These are phyloP conservation scores for Bombus consobrinus DNA, from an alignment of 1,140 invertebrate genomes.

Conservation along the genomic window DNA sequence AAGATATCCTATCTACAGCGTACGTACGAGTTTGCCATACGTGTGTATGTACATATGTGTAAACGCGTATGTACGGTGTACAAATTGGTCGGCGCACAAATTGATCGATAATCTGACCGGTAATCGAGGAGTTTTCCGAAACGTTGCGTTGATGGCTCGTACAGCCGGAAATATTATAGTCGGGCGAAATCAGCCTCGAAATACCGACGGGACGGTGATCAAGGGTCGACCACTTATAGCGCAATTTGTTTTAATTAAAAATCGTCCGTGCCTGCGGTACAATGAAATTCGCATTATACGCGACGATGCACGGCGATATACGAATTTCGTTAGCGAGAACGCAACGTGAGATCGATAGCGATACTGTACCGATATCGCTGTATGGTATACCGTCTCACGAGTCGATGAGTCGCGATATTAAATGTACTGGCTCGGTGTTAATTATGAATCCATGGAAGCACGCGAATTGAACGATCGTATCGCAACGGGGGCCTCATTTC, in stretches of 20 bases:
- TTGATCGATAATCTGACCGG: conserved; percentile 63
- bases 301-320: not conserved
- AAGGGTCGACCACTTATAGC: conserved; percentile 30
- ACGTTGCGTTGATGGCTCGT: conserved; percentile 10
- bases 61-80: not conserved
- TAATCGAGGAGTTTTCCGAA: conserved; percentile 61
- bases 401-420: not conserved
- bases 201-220: conserved; percentile 31
- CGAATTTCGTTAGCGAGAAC: not conserved
- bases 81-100: conserved; percentile 57
- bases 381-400: not conserved
- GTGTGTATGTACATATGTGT: not conserved
- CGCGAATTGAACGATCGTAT: not conserved
- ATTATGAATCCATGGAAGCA: conserved; percentile 5
- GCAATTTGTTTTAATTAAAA: conserved; percentile 62
- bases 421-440: conserved; percentile 1
- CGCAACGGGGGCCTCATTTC: not conserved
- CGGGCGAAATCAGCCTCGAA: conserved; percentile 35
- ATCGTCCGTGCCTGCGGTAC: not conserved
- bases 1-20: conserved; percentile 61
- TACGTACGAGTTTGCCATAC: not conserved
- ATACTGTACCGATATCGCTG: not conserved
- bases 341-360: not conserved
- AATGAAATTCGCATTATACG: conserved; percentile 2
- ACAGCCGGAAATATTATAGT: conserved; percentile 29